These are phyloP conservation scores for Symphodus melops DNA, from an alignment of 2,113 vertebrate species.

Conservation along the genomic window DNA sequence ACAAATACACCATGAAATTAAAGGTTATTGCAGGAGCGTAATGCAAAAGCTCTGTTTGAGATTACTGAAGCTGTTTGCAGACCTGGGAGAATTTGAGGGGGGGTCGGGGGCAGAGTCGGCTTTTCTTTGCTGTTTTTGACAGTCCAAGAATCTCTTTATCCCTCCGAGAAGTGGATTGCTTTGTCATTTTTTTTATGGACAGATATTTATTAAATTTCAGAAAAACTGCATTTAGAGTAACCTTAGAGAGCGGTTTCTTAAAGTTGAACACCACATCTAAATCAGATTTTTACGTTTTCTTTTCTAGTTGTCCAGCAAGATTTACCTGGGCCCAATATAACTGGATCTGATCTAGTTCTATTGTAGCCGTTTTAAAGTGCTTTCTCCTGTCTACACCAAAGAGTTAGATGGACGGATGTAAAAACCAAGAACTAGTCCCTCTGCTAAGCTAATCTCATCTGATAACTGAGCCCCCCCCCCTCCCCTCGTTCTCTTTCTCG, in stretches of 20 bases:
- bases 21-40: slow-evolving; percentile 78
- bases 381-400: slow-evolving; percentile 26
- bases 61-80: slow-evolving; percentile 66
- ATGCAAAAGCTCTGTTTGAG: slow-evolving; percentile 67
- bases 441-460: slow-evolving; percentile 92
- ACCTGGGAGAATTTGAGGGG: slow-evolving; percentile 43
- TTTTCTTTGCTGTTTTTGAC: slow-evolving; percentile 25
- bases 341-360: slow-evolving; percentile 36
- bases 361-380: slow-evolving; percentile 47
- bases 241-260: not conserved
- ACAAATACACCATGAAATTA: slow-evolving; percentile 86
- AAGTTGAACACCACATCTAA: not conserved
- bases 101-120: not conserved
- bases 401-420: slow-evolving; percentile 77
- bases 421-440: slow-evolving; percentile 80
- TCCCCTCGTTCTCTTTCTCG: slow-evolving; percentile 28
- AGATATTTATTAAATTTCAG: not conserved
- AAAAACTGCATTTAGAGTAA: not conserved
- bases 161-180: slow-evolving; percentile 5
- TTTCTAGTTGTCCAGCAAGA: not conserved
- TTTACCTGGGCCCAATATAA: slow-evolving; percentile 27
- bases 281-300: not conserved
- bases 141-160: slow-evolving; percentile 4
- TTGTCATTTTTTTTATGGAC: slow-evolving; percentile 7
- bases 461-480: slow-evolving; percentile 71